Evolutionary conservation across 2,113 vertebrate genomes (phyloP), one percentile per base, ranked within the genome.

Genomic region (Macquaria australasica): DNA sequence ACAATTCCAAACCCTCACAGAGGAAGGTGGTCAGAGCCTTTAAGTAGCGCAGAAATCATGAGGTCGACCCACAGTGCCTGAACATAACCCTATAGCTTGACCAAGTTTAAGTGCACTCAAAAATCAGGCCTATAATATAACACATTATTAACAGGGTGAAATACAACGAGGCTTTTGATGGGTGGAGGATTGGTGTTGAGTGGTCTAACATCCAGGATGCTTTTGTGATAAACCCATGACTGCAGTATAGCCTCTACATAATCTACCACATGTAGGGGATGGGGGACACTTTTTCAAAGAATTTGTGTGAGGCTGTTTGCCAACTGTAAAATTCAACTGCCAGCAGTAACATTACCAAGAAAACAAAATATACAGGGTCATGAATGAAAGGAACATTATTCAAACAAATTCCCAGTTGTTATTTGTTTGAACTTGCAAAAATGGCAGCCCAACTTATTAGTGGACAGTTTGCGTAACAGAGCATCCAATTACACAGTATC

Each of bases 71-170:
- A n/a, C n/a, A n/a, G n/a, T n/a, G n/a, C n/a, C n/a, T n/a, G n/a
- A n/a, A n/a, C n/a, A n/a, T n/a, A n/a, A 25, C 31, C 2, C 59
- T 72, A 70, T 67, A 86, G 62, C 55, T 50, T 75, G 71, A 81
- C 82, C 79, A 79, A 50, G 48, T 86, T 80, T 87, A 82, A 86
- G 82, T 85, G 83, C 89, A 93, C 86, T 90, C 69, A 67, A 80
- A 55, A 77, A 79, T 87, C 60, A 88, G 62, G 59, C 60, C 78
- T 78, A 20, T 84, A 85, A 89, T 78, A 56, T 6, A 56, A 18
- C 79, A 60, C 87, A 86, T 92, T 86, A 87, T n/a, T n/a, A n/a
- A n/a, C n/a, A n/a, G 50, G 58, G 58, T 28, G 37, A 50, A 62
- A 59, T 66, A 67, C 31, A n/a, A n/a, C n/a, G n/a, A 62, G 43